A percentile compares a stretch with the other conserved stretches of the same genome.
Evolutionary conservation across 2,113 vertebrate genomes (phyloP).

Genomic region (Dipodomys stephensi): DNA sequence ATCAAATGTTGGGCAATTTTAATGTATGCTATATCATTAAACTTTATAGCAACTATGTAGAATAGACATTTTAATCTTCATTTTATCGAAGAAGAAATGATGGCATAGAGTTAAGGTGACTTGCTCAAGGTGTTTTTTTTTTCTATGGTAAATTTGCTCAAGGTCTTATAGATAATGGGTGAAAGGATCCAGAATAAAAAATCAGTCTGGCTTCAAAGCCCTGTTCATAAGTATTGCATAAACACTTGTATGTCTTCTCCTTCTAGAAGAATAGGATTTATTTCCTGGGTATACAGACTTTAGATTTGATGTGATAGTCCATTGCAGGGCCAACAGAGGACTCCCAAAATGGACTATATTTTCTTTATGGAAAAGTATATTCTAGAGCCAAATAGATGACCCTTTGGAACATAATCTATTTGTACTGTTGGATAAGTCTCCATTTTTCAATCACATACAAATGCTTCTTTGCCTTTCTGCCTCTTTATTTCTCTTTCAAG

Average conservation of each 20-base stretch:
- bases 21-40: slow-evolving; percentile 19
- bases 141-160: too few relatives aligned
- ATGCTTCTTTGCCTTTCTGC: background rate
- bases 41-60: background rate
- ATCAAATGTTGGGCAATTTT: background rate
- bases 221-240: background rate
- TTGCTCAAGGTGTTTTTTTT: background rate
- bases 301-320: background rate
- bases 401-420: slow-evolving; percentile 31
- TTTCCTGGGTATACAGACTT: background rate
- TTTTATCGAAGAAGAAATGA: slow-evolving; percentile 12
- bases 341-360: background rate
- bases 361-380: background rate
- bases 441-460: slow-evolving; percentile 44
- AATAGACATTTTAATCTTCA: background rate
- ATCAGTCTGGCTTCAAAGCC: background rate
- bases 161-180: slow-evolving; percentile 5
- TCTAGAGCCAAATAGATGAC: slow-evolving; percentile 1
- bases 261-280: background rate
- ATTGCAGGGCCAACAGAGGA: background rate
- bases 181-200: background rate
- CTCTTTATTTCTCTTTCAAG: background rate
- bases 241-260: background rate
- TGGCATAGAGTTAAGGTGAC: background rate
- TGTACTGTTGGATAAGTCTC: slow-evolving; percentile 33